Conservation (phyloP, 2,888 invertebrate genomes). For the Apodemia zela region DNA sequence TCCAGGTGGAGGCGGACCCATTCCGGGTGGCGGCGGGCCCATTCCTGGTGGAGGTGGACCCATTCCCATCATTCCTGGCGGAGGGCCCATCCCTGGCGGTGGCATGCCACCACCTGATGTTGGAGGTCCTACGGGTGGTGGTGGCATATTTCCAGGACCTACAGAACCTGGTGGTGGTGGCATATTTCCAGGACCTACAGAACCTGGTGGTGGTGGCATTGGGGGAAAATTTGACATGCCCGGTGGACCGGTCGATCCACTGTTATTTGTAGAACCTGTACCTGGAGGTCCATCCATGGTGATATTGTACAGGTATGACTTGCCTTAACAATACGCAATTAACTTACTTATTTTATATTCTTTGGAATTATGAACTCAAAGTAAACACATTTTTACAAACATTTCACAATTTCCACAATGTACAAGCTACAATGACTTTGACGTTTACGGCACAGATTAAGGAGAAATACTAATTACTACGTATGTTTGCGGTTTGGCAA, state of each 20-base stretch:
- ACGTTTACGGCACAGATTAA: too few relatives aligned
- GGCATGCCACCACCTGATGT: constrained; percentile 40
- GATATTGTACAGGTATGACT: neutral
- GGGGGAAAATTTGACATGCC: constrained; percentile 42
- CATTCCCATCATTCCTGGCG: constrained; percentile 33
- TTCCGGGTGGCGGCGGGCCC: constrained; percentile 44
- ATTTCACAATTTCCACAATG: neutral
- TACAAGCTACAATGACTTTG: constrained; percentile 7
- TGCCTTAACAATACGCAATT: neutral
- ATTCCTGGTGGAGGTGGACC: constrained; percentile 35
- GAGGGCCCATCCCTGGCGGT: constrained; percentile 36
- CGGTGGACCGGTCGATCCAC: constrained; percentile 48
- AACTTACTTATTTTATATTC: constrained; percentile 9
- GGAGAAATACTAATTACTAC: too few relatives aligned
- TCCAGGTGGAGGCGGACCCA: constrained; percentile 35
- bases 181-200: constrained; percentile 40
- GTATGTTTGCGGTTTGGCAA: too few relatives aligned
- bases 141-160: constrained; percentile 40
- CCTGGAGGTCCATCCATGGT: constrained; percentile 70
- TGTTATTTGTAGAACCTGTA: constrained; percentile 51
- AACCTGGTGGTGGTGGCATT: constrained; percentile 42
- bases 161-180: constrained; percentile 41
- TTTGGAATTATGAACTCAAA: neutral
- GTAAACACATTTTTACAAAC: constrained; percentile 11
- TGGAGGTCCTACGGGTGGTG: constrained; percentile 43